Percentiles rank a stretch among this genome's conserved stretches.
These are phyloP conservation scores for Anthoscopus minutus DNA, from an alignment of 2,113 vertebrate genomes.

Conservation along the genomic window DNA sequence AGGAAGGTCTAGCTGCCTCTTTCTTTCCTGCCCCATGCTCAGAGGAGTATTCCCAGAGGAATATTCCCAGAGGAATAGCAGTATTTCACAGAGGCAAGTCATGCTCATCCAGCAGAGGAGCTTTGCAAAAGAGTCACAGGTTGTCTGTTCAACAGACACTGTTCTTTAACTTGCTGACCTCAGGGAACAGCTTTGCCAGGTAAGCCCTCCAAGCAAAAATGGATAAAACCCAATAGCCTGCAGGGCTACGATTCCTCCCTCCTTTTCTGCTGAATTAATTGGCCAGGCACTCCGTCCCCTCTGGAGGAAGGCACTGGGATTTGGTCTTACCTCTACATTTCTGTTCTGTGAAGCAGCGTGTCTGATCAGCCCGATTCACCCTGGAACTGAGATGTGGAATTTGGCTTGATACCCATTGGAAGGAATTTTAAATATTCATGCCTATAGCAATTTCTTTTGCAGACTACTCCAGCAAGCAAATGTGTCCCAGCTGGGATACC, in stretches of 20 bases:
- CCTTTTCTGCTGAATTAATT: neutral
- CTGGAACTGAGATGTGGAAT: neutral
- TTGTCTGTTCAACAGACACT: neutral
- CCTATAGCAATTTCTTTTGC: neutral
- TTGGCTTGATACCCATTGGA: neutral
- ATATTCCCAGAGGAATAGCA: neutral
- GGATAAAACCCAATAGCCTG: neutral
- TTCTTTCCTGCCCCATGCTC: neutral
- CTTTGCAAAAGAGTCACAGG: neutral
- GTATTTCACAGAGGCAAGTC: neutral
- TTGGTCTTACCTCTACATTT: neutral
- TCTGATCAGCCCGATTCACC: neutral
- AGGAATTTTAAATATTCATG: neutral
- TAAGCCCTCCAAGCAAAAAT: conserved; percentile 2
- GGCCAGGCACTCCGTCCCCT: neutral
- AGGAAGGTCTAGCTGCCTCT: neutral
- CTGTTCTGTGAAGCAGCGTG: neutral
- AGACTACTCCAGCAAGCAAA: neutral
- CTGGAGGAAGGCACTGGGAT: neutral
- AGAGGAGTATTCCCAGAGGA: neutral
- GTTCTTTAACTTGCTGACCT: neutral
- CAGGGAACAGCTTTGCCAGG: conserved; percentile 5
- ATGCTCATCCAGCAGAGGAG: neutral
- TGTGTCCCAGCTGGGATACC: neutral
- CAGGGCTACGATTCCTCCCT: neutral